Base-by-base conservation (phyloP, 1,140 invertebrate genomes). In the Zaprionus capensis region DNA sequence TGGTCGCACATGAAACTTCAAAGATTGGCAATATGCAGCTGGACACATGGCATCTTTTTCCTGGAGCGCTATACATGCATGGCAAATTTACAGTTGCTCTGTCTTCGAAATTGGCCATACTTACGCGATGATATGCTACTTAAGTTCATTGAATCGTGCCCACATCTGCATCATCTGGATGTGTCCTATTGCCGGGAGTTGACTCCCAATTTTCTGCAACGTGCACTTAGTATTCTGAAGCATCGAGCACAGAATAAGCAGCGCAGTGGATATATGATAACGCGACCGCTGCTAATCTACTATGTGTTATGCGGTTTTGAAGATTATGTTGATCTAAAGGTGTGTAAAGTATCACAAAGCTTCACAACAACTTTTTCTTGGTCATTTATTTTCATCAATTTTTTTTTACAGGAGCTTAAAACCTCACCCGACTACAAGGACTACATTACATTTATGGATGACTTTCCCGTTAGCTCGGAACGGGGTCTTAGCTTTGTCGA, bases 401-500 rank as follows among this genome's bases (percentile, higher is more conserved):
- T 12, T 12, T 17, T 5, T 7, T 65, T 76, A 1, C 51, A 87
- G 84, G 62, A 73, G 38, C 78, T 87, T 2, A 84, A 79, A 20
- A 78, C n/a, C 46, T 88, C 78, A 5, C 20, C 71, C 14, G 85
- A 84, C 2, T 87, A 84, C 55, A 71, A 67, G 55, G 78, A 71
- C 9, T 78, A 85, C n/a, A 88, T 90, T 34, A 46, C 61, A 14
- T 84, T 91, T n/a, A 82, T 72, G n/a, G 69, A 80, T 11, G 81
- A 80, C 11, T 91, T 91, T 73, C 90, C 90, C 2, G 53, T 68
- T 14, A 73, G 68, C 58, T 86, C 85, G 1, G 91, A 91, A 57
- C 72, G 82, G 4, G 91, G 91, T 36, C 74, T 91, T 22, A 91
- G 91, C 62, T 91, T 91, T 61, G 90, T 91, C 1, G 84, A 91